Conservation (phyloP, 1,140 invertebrate species). For the Bombus sylvicola region DNA sequence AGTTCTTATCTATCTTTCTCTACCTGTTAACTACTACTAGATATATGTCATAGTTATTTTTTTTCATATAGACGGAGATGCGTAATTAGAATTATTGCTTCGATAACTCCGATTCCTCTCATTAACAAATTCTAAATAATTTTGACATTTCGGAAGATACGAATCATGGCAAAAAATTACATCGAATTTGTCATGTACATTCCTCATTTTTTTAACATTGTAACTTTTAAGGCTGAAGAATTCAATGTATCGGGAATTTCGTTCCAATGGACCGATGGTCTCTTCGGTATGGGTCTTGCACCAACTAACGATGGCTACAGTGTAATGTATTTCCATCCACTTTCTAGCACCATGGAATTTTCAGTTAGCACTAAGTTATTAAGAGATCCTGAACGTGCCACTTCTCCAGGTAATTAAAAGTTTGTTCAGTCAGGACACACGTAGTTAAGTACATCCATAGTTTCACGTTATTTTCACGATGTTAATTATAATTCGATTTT, state of each 20-base stretch:
- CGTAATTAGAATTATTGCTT: neutral
- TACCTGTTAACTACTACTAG: neutral
- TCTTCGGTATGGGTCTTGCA: slow-evolving; percentile 88
- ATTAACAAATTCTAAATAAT: neutral
- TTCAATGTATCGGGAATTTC: slow-evolving; percentile 88
- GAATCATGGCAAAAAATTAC: neutral
- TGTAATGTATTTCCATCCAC: slow-evolving; percentile 90
- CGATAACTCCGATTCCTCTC: no score
- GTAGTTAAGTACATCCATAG: neutral
- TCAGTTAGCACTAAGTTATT: slow-evolving; percentile 87
- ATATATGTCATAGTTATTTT: neutral
- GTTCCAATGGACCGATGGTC: slow-evolving; percentile 90
- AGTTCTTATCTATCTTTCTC: neutral
- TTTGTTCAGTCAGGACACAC: neutral
- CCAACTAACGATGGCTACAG: slow-evolving; percentile 86
- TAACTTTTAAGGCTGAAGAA: slow-evolving; percentile 82
- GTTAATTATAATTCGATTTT: neutral
- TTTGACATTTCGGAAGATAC: neutral
- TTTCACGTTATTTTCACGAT: neutral
- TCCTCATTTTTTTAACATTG: neutral
- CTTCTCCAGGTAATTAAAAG: slow-evolving; percentile 71
- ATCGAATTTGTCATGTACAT: neutral
- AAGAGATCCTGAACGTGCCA: slow-evolving; percentile 83
- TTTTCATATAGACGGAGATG: neutral
- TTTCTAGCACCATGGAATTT: slow-evolving; percentile 89